Evolutionary conservation across 2,113 vertebrate genomes (phyloP), one percentile per base, ranked within the genome.

Genomic region (Melanerpes aurifrons): DNA sequence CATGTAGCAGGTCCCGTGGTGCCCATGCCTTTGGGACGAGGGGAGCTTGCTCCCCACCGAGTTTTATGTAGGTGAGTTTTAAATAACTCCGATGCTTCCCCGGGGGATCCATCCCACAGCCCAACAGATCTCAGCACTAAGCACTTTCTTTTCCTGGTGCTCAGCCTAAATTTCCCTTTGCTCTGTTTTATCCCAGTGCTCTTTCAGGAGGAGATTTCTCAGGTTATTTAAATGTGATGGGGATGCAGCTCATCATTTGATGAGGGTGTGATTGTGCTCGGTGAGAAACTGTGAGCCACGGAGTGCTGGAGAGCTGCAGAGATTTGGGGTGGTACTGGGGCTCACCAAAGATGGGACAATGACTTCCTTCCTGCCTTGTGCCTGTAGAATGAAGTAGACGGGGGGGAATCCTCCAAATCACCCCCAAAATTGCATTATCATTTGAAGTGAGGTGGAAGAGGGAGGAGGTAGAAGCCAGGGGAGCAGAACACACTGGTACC

Each of bases 11-110:
- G 32, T 82, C 78, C 89, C 89, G 6, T 1, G 1, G 66, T 15
- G 70, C 61, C 61, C 21, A 1, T 19, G 56, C 91, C 74, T 67
- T 17, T 87, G 91, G 89, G 89, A 94, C 3, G 32, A 80, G 69
- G 5, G 15, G 15, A 62, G 89, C 35, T 81, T 48, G 48, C 86
- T 91, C 85, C 95, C 69, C 70, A 50, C 76, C 7, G 18, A 9
- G 28, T 72, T 62, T 82, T 92, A 93, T 96, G 79, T 91, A 94
- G 91, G 94, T 92, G 91, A 93, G 94, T 86, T 95, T 95, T 94
- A 96, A 96, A 95, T 95, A 96, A 95, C 93, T 93, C 79, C 4
- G 22, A 1, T 0, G 2, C 72, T 81, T 91, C 92, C 95, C 95
- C 40, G 86, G 58, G 70, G 95, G 90, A 86, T 14, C 82, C 90